Conservation (phyloP, 2,797 vertebrate genomes). For the Austrolebias charrua region DNA sequence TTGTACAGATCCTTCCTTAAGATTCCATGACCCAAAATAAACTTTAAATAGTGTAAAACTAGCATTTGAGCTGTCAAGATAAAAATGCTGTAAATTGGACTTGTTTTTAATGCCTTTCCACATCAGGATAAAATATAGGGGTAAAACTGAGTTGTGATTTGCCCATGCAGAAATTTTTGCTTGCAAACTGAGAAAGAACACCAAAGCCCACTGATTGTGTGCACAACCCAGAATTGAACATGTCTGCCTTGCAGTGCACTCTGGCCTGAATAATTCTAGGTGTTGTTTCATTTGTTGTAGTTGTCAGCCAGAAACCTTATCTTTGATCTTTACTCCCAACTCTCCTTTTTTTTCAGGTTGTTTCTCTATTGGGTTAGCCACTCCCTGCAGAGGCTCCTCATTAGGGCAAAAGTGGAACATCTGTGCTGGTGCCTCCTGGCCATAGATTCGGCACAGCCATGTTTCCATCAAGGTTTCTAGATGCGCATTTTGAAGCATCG, state of each 20-base stretch:
- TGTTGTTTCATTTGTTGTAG: conserved; percentile 60
- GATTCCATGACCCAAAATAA: too few relatives aligned
- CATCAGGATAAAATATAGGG: too few relatives aligned
- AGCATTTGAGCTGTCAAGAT: neutral
- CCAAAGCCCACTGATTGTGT: neutral
- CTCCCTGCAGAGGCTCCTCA: conserved; percentile 72
- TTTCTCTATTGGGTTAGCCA: conserved; percentile 66
- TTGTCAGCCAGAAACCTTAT: conserved; percentile 62
- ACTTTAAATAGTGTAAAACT: too few relatives aligned
- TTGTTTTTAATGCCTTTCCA: neutral
- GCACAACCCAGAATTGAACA: conserved; percentile 9
- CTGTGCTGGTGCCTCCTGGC: conserved; percentile 71
- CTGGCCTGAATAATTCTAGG: conserved; percentile 39
- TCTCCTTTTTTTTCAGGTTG: conserved; percentile 64
- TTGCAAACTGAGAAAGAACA: conserved; percentile 10
- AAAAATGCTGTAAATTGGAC: neutral
- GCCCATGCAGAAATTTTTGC: neutral
- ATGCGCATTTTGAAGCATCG: too few relatives aligned
- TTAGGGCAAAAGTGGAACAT: conserved; percentile 74
- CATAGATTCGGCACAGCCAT: conserved; percentile 47
- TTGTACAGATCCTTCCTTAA: too few relatives aligned
- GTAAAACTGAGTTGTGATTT: neutral
- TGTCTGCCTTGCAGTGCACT: conserved; percentile 24
- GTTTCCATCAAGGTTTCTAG: too few relatives aligned
- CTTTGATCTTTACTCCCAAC: conserved; percentile 55